Conservation (phyloP, 2,888 invertebrate genomes). For the Brachyptera putata region DNA sequence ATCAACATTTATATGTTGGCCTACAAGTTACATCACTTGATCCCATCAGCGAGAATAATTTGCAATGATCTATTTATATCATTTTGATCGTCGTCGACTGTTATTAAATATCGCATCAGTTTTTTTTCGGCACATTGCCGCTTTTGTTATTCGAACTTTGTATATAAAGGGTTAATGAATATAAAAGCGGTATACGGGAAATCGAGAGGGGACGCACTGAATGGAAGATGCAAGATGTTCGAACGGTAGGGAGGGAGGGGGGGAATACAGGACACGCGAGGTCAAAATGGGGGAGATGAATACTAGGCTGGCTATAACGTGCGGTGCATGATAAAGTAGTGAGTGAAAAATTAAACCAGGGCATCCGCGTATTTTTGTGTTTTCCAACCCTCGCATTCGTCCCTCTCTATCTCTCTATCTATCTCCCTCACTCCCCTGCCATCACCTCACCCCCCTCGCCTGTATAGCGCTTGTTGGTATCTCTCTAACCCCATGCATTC, state of each 20-base stretch:
- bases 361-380: conserved; percentile 1
- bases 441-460: not conserved
- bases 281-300: conserved; percentile 6
- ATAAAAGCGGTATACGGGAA: not conserved
- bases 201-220: too few relatives aligned
- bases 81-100: too few relatives aligned
- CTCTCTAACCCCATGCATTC: too few relatives aligned
- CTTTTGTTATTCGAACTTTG: too few relatives aligned
- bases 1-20: too few relatives aligned
- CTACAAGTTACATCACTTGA: too few relatives aligned
- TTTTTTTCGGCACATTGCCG: too few relatives aligned
- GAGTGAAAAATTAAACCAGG: conserved; percentile 16
- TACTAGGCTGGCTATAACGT: not conserved
- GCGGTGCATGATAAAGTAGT: not conserved
- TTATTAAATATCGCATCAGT: too few relatives aligned
- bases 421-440: not conserved
- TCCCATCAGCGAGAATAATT: too few relatives aligned
- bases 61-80: too few relatives aligned
- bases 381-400: conserved; percentile 1
- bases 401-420: conserved; percentile 2
- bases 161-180: conserved; percentile 11
- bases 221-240: conserved; percentile 11
- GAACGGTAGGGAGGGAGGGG: too few relatives aligned
- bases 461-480: too few relatives aligned
- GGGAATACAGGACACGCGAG: conserved; percentile 1